Conservation (phyloP, 1,140 invertebrate species). For the Mylabris phalerata region DNA sequence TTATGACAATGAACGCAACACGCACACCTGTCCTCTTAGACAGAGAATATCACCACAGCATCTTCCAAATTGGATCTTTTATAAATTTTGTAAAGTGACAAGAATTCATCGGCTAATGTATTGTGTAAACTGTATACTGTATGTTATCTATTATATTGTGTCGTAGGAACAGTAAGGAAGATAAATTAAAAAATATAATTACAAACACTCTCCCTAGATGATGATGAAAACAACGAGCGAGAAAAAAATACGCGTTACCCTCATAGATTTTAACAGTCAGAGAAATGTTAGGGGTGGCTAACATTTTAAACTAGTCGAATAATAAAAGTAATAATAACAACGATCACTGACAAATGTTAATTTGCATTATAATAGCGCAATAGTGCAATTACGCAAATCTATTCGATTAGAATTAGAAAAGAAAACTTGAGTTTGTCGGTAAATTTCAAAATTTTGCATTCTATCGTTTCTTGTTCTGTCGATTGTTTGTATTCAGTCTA, state of each 20-base stretch:
- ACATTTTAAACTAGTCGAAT: not conserved
- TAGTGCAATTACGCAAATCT: too few relatives aligned
- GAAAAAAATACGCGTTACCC: constrained; percentile 20
- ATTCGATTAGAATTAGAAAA: too few relatives aligned
- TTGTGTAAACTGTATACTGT: constrained; percentile 7
- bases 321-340: too few relatives aligned
- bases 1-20: not conserved
- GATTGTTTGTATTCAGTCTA: too few relatives aligned
- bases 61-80: constrained; percentile 19
- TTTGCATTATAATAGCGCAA: too few relatives aligned
- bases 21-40: not conserved
- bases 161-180: constrained; percentile 34
- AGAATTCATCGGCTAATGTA: constrained; percentile 36
- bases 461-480: too few relatives aligned
- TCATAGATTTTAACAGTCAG: constrained; percentile 4
- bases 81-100: constrained; percentile 19
- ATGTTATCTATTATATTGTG: constrained; percentile 29
- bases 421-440: too few relatives aligned
- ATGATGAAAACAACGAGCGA: too few relatives aligned
- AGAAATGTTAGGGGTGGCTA: constrained; percentile 2
- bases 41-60: constrained; percentile 1
- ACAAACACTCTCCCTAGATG: constrained; percentile 20
- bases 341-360: too few relatives aligned
- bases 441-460: too few relatives aligned
- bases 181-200: constrained; percentile 40